These are phyloP conservation scores for Goniozus legneri DNA, from an alignment of 1,140 invertebrate genomes.

Conservation along the genomic window DNA sequence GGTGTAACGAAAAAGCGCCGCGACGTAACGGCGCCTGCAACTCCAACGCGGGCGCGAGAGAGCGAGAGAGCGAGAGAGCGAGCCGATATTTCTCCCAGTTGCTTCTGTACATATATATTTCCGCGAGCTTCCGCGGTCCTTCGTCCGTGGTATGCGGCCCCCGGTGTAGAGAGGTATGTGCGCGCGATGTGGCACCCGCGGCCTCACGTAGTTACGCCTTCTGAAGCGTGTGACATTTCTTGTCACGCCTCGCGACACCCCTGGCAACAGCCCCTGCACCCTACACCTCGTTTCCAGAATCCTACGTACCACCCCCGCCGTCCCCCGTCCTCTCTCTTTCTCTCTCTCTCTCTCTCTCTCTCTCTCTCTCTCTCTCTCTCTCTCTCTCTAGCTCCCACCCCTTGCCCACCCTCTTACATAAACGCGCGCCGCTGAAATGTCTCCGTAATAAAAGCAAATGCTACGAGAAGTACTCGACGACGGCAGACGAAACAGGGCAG, in stretches of 20 bases:
- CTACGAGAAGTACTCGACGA: constrained; percentile 10
- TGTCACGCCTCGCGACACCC: constrained; percentile 41
- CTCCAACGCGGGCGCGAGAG: too few relatives aligned
- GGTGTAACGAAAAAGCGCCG: too few relatives aligned
- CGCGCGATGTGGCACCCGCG: constrained; percentile 18
- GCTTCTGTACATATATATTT: constrained; percentile 30
- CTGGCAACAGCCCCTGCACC: constrained; percentile 24
- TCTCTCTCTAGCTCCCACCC: too few relatives aligned
- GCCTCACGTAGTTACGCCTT: constrained; percentile 35
- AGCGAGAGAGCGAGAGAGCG: too few relatives aligned
- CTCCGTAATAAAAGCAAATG: constrained; percentile 38
- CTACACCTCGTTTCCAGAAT: background rate
- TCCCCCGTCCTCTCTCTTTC: too few relatives aligned
- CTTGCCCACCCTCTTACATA: too few relatives aligned
- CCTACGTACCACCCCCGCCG: constrained; percentile 16
- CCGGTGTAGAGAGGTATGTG: constrained; percentile 20
- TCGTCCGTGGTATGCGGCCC: constrained; percentile 24
- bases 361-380: too few relatives aligned
- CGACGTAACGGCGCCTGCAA: too few relatives aligned
- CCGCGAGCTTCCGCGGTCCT: constrained; percentile 19
- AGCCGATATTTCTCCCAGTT: constrained; percentile 24
- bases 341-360: too few relatives aligned
- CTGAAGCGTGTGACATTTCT: constrained; percentile 47
- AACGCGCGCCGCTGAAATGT: constrained; percentile 34
- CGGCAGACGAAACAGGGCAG: constrained; percentile 4